These are phyloP conservation scores for Mesocentrotus franciscanus DNA, from an alignment of 53 echinoderm and acorn worm genomes.

Conservation along the genomic window DNA sequence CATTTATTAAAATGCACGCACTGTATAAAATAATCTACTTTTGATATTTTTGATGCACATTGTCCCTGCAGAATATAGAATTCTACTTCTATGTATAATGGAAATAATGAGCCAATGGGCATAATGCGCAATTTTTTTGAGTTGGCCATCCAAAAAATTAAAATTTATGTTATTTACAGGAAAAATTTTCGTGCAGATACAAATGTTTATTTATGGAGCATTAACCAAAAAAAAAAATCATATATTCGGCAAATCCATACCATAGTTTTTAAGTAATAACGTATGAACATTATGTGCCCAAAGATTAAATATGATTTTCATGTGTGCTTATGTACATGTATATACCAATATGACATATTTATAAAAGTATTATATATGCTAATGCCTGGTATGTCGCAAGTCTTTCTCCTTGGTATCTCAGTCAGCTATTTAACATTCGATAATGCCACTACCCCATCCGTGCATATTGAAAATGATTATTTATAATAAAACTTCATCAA, in stretches of 20 bases:
- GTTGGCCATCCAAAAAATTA: neutral
- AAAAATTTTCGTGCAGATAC: neutral
- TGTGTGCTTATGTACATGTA: neutral
- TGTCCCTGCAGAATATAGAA: too few species aligned
- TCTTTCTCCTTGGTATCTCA: neutral
- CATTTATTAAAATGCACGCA: neutral
- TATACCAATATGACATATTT: too few species aligned
- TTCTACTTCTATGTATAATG: too few species aligned
- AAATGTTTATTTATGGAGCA: neutral
- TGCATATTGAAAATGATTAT: neutral
- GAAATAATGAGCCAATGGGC: too few species aligned
- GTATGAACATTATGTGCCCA: neutral
- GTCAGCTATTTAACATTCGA: neutral
- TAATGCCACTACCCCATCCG: neutral
- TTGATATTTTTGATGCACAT: too few species aligned
- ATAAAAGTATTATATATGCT: neutral
- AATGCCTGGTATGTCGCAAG: neutral
- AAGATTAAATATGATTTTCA: too few species aligned
- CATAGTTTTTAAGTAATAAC: neutral
- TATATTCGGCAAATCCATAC: neutral
- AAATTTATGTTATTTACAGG: neutral
- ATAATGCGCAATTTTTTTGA: too few species aligned
- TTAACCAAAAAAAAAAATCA: neutral
- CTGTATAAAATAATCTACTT: too few species aligned
- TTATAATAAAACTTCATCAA: constrained; percentile 22